Evolutionary conservation across 2,113 vertebrate species (phyloP), one percentile per base, ranked within the genome.

Genomic region (Silurus asotus): DNA sequence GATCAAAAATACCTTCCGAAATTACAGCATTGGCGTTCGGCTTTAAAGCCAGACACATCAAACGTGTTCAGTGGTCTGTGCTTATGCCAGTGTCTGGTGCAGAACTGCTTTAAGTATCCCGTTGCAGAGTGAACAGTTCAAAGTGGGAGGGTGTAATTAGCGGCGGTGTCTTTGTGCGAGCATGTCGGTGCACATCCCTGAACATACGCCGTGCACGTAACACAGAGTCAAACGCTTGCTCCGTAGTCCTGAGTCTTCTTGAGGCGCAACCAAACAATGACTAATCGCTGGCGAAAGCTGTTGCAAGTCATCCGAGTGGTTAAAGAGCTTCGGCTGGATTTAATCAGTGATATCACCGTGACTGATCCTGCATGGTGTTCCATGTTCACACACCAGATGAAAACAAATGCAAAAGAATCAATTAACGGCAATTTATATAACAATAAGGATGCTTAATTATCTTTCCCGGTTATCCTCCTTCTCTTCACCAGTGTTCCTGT

Each of bases 11-110:
- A 75, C 10, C 65, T 72, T 58, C 53, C 28, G 55, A 75, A 56
- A 65, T 79, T 19, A 56, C 17, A 78, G 49, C 59, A 67, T 56
- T 37, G 49, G 13, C 15, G 9, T 28, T 19, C 7, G 45, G 55
- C 84, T 85, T 69, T 80, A 58, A 67, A 85, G 75, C 20, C 48
- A 70, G 62, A 62, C 67, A 67, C 76, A 85, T 85, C 84, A 85
- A 48, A 85, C 55, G 83, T 28, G 37, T 74, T 48, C 7, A 11
- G 51, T n/a, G 56, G 55, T 61, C 1, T 7, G 55, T 37, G 59
- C 20, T 79, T 79, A 65, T 64, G 75, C 76, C 80, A 69, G 13
- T 4, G 76, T n/a, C 70, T 25, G 23, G 74, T 64, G 58, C 45
- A 25, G 23, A 62, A 62, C 58, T 65, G 74, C 72, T 77, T 62